These are phyloP conservation scores for Leptatherina wallacei DNA, from an alignment of 2,797 vertebrate genomes.

Conservation along the genomic window DNA sequence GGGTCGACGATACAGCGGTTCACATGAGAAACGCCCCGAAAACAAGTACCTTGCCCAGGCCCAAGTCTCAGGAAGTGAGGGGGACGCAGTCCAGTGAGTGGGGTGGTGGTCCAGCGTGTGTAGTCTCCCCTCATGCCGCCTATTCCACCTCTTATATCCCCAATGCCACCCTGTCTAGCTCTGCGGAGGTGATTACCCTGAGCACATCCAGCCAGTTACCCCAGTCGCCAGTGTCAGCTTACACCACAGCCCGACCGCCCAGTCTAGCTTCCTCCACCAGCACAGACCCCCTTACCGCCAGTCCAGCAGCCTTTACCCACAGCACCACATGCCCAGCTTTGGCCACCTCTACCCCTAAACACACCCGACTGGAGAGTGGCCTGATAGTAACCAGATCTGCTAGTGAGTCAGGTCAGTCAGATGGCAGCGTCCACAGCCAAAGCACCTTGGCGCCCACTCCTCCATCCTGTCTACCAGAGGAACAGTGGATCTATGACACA, in stretches of 20 bases:
- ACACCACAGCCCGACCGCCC: constrained; percentile 72
- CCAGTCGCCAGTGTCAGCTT: constrained; percentile 58
- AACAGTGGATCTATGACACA: constrained; percentile 87
- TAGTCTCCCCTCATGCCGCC: constrained; percentile 91
- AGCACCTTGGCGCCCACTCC: constrained; percentile 74
- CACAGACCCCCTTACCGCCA: constrained; percentile 64
- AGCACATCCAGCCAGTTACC: constrained; percentile 78
- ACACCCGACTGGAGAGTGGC: constrained; percentile 58
- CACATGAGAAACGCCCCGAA: constrained; percentile 83
- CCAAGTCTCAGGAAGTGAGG: constrained; percentile 90
- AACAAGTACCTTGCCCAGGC: constrained; percentile 76
- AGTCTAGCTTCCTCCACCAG: constrained; percentile 72
- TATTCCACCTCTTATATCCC: constrained; percentile 93
- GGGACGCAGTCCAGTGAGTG: constrained; percentile 77
- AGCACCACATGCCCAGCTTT: constrained; percentile 77
- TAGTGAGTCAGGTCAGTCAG: constrained; percentile 86
- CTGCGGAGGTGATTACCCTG: constrained; percentile 89
- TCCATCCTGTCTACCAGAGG: constrained; percentile 67
- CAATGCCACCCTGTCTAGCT: constrained; percentile 90
- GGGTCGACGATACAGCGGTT: constrained; percentile 83
- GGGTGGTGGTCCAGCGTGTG: constrained; percentile 84
- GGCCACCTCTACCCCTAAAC: constrained; percentile 74
- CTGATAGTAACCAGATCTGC: constrained; percentile 65
- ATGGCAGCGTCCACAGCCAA: constrained; percentile 78
- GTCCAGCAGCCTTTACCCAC: constrained; percentile 63